Evolutionary conservation across 1,140 invertebrate genomes (phyloP).

Genomic region (Lepidurus couesii): DNA sequence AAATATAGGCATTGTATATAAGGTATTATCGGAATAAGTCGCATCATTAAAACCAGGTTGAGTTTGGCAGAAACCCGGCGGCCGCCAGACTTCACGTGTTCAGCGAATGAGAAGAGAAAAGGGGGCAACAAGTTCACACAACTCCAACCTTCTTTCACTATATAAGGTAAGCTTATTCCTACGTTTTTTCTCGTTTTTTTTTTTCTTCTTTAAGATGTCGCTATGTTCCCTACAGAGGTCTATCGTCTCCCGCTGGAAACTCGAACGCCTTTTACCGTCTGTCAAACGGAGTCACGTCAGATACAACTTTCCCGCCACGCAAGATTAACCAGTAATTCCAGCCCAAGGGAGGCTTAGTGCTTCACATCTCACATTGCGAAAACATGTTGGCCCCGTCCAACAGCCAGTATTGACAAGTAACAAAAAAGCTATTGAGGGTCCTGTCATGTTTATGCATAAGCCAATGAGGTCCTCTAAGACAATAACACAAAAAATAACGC

Average conservation of each 20-base stretch:
- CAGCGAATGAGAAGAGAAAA: not conserved
- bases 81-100: not conserved
- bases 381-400: not conserved
- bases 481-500: not conserved
- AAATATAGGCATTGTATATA: no score
- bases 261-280: no score
- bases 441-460: not conserved
- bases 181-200: not conserved
- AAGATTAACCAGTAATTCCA: no score
- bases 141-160: not conserved
- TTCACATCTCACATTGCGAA: not conserved
- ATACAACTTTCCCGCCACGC: no score
- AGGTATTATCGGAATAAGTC: no score
- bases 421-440: not conserved
- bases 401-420: not conserved
- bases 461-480: not conserved
- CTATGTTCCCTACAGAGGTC: not conserved
- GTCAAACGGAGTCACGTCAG: no score
- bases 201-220: not conserved
- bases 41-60: not conserved
- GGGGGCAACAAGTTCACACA: not conserved
- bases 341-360: no score
- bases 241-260: no score
- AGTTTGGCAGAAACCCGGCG: not conserved
- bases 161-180: not conserved